Conservation (phyloP, 35 echinoderm and acorn worm genomes). For the Stichopus chloronotus region DNA sequence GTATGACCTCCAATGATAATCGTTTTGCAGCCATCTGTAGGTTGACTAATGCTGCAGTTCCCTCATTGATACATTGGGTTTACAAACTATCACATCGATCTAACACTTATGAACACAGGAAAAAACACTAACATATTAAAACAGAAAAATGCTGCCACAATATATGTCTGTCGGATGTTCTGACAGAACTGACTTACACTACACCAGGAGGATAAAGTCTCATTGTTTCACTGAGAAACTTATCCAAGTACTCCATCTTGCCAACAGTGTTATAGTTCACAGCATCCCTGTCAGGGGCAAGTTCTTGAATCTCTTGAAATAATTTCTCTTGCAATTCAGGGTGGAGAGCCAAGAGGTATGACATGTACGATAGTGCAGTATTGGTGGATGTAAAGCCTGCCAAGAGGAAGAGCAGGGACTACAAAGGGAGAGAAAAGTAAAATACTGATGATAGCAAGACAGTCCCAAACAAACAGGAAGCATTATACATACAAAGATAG, state of each 20-base stretch:
- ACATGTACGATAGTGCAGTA: neutral
- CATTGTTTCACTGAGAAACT: conserved; percentile 34
- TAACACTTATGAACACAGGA: no score
- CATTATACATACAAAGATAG: no score
- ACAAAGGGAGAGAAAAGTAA: neutral
- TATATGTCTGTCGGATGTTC: no score
- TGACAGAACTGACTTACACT: conserved; percentile 5
- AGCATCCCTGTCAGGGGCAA: neutral
- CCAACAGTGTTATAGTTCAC: conserved; percentile 33
- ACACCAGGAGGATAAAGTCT: conserved; percentile 28
- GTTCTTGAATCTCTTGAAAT: conserved; percentile 24
- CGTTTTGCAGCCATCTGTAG: no score
- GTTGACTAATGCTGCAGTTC: no score
- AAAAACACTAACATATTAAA: no score
- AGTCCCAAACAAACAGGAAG: no score
- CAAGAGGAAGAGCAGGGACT: conserved; percentile 25
- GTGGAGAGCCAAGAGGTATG: conserved; percentile 35
- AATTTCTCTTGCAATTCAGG: conserved; percentile 54
- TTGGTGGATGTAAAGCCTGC: conserved; percentile 47
- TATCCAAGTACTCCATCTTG: conserved; percentile 55
- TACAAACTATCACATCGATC: no score
- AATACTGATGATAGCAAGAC: no score
- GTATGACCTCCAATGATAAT: no score
- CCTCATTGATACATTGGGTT: no score
- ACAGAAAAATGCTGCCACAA: no score